These are phyloP conservation scores for Petromus typicus DNA, from an alignment of 2,113 vertebrate species.

Conservation along the genomic window DNA sequence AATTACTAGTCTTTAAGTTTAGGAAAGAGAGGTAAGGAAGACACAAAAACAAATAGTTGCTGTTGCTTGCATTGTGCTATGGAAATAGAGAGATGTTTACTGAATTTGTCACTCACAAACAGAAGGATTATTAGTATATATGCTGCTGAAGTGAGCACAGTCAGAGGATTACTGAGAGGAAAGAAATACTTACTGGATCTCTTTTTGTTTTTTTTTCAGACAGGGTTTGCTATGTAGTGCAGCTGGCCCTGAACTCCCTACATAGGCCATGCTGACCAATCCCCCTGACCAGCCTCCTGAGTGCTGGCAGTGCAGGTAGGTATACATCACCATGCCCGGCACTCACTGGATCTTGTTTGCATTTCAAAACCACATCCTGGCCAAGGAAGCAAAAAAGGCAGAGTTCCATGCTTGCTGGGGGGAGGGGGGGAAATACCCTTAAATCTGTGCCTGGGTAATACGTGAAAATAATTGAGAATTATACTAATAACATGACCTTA, in stretches of 20 bases:
- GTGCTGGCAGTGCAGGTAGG: background rate
- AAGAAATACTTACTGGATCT: background rate
- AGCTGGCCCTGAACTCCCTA: background rate
- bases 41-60: background rate
- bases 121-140: background rate
- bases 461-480: background rate
- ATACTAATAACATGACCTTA: background rate
- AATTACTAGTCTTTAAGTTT: conserved; percentile 14
- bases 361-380: background rate
- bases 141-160: no score
- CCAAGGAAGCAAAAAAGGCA: background rate
- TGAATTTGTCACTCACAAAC: conserved; percentile 20
- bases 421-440: background rate
- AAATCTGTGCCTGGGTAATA: background rate
- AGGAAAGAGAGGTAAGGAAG: background rate
- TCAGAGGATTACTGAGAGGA: background rate
- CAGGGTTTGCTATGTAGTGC: background rate
- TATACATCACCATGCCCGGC: background rate
- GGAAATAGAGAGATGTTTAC: background rate
- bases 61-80: background rate
- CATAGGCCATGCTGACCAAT: background rate
- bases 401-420: background rate
- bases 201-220: background rate
- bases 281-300: background rate
- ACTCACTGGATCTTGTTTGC: background rate